Percentiles rank a stretch among this genome's conserved stretches.
These are phyloP conservation scores for Melikaiella ostensackeni DNA, from an alignment of 2,888 invertebrate genomes.

Conservation along the genomic window DNA sequence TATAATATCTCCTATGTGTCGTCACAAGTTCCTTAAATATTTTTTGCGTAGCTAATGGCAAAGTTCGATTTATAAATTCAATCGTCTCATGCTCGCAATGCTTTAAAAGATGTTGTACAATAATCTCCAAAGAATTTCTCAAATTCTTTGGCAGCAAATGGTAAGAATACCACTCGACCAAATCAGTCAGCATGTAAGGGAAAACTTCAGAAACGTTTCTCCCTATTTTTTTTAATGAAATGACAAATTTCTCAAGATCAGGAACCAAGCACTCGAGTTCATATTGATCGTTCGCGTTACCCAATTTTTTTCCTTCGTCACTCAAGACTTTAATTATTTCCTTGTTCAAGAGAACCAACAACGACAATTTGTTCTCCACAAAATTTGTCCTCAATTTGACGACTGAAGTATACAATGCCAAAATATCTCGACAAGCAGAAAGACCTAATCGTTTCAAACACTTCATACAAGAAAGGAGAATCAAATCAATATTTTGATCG, in stretches of 20 bases:
- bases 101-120: slow-evolving; percentile 24
- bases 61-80: slow-evolving; percentile 34
- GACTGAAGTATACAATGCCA: slow-evolving; percentile 14
- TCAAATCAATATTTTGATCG: slow-evolving; percentile 32
- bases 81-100: slow-evolving; percentile 28
- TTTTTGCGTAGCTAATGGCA: slow-evolving; percentile 14
- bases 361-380: slow-evolving; percentile 19
- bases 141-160: slow-evolving; percentile 30
- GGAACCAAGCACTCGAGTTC: slow-evolving; percentile 12
- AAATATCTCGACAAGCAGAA: slow-evolving; percentile 1
- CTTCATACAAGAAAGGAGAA: slow-evolving; percentile 27
- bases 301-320: background rate
- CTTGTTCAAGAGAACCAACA: slow-evolving; percentile 20
- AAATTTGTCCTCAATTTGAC: slow-evolving; percentile 30
- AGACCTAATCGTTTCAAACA: slow-evolving; percentile 33
- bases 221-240: slow-evolving; percentile 14
- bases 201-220: slow-evolving; percentile 22
- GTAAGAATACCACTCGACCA: slow-evolving; percentile 29
- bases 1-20: slow-evolving; percentile 25
- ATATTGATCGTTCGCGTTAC: background rate
- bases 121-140: slow-evolving; percentile 18
- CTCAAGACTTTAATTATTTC: slow-evolving; percentile 15
- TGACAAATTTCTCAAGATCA: slow-evolving; percentile 24
- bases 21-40: slow-evolving; percentile 34
- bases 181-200: slow-evolving; percentile 28